A percentile compares a stretch with the other conserved stretches of the same genome.
Conservation (phyloP, 2,888 invertebrate genomes). For the Labia minor region DNA sequence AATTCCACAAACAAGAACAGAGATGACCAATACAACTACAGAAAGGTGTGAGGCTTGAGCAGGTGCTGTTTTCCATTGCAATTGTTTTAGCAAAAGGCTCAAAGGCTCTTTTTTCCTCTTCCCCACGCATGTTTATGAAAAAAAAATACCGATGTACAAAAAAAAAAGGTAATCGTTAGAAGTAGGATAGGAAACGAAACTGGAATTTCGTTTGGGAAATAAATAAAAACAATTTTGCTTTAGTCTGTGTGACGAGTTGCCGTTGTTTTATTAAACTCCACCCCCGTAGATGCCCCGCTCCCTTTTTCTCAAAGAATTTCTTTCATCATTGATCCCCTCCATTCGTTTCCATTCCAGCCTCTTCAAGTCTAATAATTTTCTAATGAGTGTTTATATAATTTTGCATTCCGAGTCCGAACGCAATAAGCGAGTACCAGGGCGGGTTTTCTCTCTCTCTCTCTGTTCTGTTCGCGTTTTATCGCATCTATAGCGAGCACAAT, state of each 20-base stretch:
- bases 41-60: slow-evolving; percentile 19
- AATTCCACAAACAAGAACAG: slow-evolving; percentile 21
- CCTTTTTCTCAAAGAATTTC: not conserved
- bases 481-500: not conserved
- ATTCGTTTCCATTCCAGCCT: too few relatives aligned
- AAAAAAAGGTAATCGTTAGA: not conserved
- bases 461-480: too few relatives aligned
- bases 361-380: not conserved
- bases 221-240: not conserved
- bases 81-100: not conserved
- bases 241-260: too few relatives aligned
- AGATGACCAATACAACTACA: slow-evolving; percentile 16
- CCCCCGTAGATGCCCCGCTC: too few relatives aligned
- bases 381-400: not conserved
- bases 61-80: slow-evolving; percentile 1
- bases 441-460: too few relatives aligned
- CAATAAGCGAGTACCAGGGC: not conserved
- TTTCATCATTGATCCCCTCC: too few relatives aligned
- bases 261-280: too few relatives aligned
- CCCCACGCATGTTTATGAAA: too few relatives aligned
- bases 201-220: not conserved
- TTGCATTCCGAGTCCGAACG: not conserved
- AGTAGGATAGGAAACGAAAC: not conserved
- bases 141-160: not conserved
- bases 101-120: too few relatives aligned